Percentiles rank a stretch among this genome's conserved stretches.
These are phyloP conservation scores for Cyclopterus lumpus DNA, from an alignment of 2,797 vertebrate genomes.

Conservation along the genomic window DNA sequence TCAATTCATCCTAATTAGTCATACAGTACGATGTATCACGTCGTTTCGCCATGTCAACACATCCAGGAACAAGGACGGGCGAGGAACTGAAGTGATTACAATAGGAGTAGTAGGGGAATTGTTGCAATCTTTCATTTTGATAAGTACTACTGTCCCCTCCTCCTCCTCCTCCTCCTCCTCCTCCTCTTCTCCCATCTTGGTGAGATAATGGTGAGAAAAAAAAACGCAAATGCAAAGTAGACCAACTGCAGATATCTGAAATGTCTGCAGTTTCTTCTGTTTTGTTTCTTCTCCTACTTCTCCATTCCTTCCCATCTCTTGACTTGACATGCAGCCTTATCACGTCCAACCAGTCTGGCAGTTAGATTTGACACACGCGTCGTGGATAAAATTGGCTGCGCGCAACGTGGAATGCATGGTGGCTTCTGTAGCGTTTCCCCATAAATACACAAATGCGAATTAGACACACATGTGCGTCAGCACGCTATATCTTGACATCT, in stretches of 20 bases:
- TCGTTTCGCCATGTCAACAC: constrained; percentile 78
- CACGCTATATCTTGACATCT: constrained; percentile 58
- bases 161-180: constrained; percentile 7
- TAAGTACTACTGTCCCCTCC: constrained; percentile 62
- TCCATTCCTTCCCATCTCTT: constrained; percentile 28
- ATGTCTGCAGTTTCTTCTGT: constrained; percentile 51
- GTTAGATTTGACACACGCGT: constrained; percentile 66
- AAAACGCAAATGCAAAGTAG: constrained; percentile 42
- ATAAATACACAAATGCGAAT: constrained; percentile 75
- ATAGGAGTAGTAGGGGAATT: constrained; percentile 67
- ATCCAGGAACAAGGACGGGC: constrained; percentile 70
- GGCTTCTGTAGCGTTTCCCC: constrained; percentile 53
- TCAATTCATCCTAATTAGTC: constrained; percentile 85
- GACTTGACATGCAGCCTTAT: constrained; percentile 58
- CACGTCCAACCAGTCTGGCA: constrained; percentile 31
- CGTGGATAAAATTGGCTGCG: constrained; percentile 59
- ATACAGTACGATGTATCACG: constrained; percentile 75
- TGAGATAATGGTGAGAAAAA: constrained; percentile 53
- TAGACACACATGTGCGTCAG: constrained; percentile 72
- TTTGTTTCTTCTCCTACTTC: constrained; percentile 34
- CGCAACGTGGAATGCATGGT: constrained; percentile 44
- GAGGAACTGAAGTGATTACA: constrained; percentile 76
- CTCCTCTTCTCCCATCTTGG: constrained; percentile 30
- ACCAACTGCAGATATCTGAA: constrained; percentile 51
- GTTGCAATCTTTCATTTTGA: constrained; percentile 81